A percentile compares a stretch with the other conserved stretches of the same genome.
phyloP scores from a whole-genome alignment of 2,888 invertebrate species.

The Esperia sulphurella region DNA sequence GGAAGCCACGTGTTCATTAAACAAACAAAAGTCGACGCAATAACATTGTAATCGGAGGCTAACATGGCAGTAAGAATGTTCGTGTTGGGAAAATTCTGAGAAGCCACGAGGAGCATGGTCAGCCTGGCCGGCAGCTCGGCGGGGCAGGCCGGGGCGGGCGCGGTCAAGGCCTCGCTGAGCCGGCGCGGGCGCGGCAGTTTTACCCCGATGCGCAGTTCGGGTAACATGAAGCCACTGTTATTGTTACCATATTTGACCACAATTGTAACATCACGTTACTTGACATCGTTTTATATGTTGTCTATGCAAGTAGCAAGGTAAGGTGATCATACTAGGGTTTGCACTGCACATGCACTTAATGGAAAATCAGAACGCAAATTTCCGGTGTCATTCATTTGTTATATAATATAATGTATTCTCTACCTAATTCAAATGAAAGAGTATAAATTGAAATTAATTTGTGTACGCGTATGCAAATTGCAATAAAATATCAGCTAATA shows the following conservation, averaged over 20 bases:
- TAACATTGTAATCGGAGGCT: constrained; percentile 45
- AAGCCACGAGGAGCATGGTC: constrained; percentile 48
- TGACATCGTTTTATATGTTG: background rate
- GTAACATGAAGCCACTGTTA: constrained; percentile 42
- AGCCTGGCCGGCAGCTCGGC: constrained; percentile 24
- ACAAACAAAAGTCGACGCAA: constrained; percentile 32
- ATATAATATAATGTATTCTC: no score
- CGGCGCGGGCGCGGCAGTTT: constrained; percentile 23
- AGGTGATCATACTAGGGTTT: no score
- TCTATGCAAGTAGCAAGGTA: no score
- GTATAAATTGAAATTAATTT: no score
- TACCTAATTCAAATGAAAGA: no score
- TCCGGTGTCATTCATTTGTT: no score
- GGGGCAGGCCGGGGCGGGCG: constrained; percentile 17
- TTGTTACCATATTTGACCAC: constrained; percentile 32
- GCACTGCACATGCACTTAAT: no score
- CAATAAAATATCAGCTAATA: no score
- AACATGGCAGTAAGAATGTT: constrained; percentile 21
- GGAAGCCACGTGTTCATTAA: constrained; percentile 20
- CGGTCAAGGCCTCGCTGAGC: constrained; percentile 68
- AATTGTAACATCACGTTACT: constrained; percentile 4
- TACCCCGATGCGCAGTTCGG: constrained; percentile 45
- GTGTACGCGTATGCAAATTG: no score
- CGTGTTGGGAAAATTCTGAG: constrained; percentile 34
- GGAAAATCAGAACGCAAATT: no score